Evolutionary conservation across 2,797 vertebrate species (phyloP).

Genomic region (Intellagama lesueurii): DNA sequence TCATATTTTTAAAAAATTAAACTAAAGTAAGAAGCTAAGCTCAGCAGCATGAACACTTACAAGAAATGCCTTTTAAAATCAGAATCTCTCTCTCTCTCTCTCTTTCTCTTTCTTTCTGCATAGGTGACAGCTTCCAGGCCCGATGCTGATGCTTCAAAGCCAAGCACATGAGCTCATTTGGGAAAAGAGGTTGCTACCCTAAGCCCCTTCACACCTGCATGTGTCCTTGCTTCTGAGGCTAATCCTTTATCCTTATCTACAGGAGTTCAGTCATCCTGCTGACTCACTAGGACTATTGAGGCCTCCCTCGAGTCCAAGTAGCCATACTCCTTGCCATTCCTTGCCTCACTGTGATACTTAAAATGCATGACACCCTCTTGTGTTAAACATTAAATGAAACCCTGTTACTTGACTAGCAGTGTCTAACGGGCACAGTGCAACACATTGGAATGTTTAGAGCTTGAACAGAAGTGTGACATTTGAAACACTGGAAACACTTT

Average conservation of each 20-base stretch:
- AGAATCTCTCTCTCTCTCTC: background rate
- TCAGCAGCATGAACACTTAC: rapidly evolving
- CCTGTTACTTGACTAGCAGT: background rate
- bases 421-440: background rate
- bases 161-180: background rate
- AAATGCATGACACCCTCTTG: background rate
- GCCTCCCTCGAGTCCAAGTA: background rate
- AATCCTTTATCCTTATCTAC: background rate
- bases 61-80: background rate
- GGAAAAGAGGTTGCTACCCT: background rate
- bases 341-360: background rate
- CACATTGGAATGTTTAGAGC: background rate
- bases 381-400: background rate
- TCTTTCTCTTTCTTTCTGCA: background rate
- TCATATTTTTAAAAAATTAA: background rate
- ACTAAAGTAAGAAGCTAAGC: background rate
- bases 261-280: background rate
- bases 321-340: background rate
- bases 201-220: background rate
- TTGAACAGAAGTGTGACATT: background rate
- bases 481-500: too few relatives aligned
- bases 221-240: background rate
- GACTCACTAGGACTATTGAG: background rate
- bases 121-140: background rate
- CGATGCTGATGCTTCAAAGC: background rate